Evolutionary conservation across 2,888 invertebrate genomes (phyloP).

Genomic region (Nemurella pictetii): DNA sequence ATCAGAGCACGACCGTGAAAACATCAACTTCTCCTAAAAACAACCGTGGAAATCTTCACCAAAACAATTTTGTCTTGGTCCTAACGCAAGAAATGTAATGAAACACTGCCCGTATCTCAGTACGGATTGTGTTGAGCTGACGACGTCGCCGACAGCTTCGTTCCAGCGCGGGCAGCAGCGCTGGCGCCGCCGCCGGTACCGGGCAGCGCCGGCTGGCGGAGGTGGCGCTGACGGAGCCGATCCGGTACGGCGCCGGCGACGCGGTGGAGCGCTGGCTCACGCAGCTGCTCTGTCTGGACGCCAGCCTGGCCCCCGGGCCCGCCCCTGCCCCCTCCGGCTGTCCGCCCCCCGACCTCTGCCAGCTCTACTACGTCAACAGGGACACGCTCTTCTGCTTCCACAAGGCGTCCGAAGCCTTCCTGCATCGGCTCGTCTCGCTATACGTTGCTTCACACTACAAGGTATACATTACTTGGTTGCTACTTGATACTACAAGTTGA

Average conservation of each 20-base stretch:
- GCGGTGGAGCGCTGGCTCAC: constrained; percentile 90
- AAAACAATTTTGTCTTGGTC: too few relatives aligned
- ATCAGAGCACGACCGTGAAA: too few relatives aligned
- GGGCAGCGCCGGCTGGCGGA: constrained; percentile 59
- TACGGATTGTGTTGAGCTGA: too few relatives aligned
- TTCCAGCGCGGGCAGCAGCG: background rate
- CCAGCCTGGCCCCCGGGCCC: constrained; percentile 66
- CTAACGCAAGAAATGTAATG: too few relatives aligned
- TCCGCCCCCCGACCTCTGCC: constrained; percentile 86
- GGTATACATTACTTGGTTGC: constrained; percentile 54
- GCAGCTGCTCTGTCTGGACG: constrained; percentile 87
- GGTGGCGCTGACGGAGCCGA: constrained; percentile 87
- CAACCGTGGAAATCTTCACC: too few relatives aligned
- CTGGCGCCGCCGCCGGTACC: constrained; percentile 53
- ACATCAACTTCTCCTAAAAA: too few relatives aligned
- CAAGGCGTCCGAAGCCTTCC: constrained; percentile 87
- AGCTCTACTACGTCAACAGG: constrained; percentile 83
- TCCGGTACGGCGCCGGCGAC: constrained; percentile 88
- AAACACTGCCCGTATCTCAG: too few relatives aligned
- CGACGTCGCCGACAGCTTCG: too few relatives aligned
- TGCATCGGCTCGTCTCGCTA: constrained; percentile 88
- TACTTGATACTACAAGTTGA: background rate
- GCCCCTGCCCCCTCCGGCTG: constrained; percentile 76
- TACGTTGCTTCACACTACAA: constrained; percentile 99
- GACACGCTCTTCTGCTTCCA: constrained; percentile 98